A percentile compares a stretch with the other conserved stretches of the same genome.
Evolutionary conservation across 1,140 invertebrate genomes (phyloP).

Genomic region (Uloborus diversus): DNA sequence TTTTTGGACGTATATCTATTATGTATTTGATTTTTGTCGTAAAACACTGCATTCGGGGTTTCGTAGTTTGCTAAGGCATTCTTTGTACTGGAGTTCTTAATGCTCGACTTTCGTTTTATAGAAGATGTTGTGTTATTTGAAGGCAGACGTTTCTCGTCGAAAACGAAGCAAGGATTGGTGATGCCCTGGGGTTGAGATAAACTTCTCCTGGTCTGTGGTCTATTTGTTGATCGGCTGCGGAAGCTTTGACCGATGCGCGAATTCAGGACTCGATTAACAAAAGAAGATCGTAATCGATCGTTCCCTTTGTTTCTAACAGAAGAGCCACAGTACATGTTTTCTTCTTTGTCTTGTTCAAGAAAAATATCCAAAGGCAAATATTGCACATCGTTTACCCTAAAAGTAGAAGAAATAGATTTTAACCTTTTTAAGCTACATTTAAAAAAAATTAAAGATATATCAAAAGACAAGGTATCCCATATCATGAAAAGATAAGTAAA

Average conservation of each 20-base stretch:
- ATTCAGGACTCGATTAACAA: conserved; percentile 10
- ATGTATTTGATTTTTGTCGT: background rate
- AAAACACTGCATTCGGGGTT: background rate
- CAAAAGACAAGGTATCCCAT: background rate
- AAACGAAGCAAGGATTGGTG: conserved; percentile 2
- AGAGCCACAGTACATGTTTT: background rate
- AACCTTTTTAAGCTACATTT: background rate
- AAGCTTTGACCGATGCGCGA: background rate
- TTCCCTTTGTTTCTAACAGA: background rate
- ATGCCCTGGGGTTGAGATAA: background rate
- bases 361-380: conserved; percentile 34
- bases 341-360: conserved; percentile 24
- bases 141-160: background rate
- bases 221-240: background rate
- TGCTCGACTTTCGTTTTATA: background rate
- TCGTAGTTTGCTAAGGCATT: background rate
- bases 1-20: background rate
- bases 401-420: background rate
- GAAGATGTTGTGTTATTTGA: background rate
- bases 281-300: background rate
- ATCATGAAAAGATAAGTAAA: background rate
- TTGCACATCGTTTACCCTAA: conserved; percentile 24
- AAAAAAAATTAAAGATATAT: background rate
- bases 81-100: conserved; percentile 6
- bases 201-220: background rate